Base-by-base conservation (phyloP, 2,888 invertebrate species). In the Parochlus steinenii region DNA sequence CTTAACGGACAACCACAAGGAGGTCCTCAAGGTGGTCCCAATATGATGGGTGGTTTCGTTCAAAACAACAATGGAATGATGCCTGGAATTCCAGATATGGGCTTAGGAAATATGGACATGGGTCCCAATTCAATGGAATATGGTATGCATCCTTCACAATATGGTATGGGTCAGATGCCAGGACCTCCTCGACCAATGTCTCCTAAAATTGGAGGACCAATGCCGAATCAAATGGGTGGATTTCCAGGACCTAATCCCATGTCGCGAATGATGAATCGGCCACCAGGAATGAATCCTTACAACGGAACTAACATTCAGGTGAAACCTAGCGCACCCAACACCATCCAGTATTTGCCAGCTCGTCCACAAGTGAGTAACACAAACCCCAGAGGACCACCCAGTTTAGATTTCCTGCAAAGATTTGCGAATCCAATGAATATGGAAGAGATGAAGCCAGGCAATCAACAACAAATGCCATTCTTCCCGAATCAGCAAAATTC, bases 311-410 rank as follows among this genome's bases (percentile, higher is more conserved):
- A 86, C 57, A 80, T 87, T 26, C 86, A 87, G 61, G 90, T 95
- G 17, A 93, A 93, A 61, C 83, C 93, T 7, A 90, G 85, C 57
- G 90, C 93, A 8, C 93, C 95, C 0, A 95, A 95, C 60, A 95
- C 95, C 23, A 95, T 95, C 54, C 93, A 95, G 65, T 95, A 95
- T 67, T 71, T 93, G 56, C 95, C 95, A 15, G 86, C 90, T 33
- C 71, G 90, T 60, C 85, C 92, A n/a, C 87, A 87, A 53, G 74
- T 76, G 48, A 72, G 72, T 49, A 67, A 69, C 41, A 63, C 67
- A 19, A 73, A 69, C 34, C 79, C 78, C 2, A 64, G 86, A 28
- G 79, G 80, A 7, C 85, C 87, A 5, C 87, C 87, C 25, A 82
- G 85, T 58, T 63, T 90, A 43, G 87, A 90, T 49, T 90, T 90